A percentile compares a stretch with the other conserved stretches of the same genome.
These are phyloP conservation scores for Poecilus cupreus DNA, from an alignment of 2,888 invertebrate species.

Conservation along the genomic window DNA sequence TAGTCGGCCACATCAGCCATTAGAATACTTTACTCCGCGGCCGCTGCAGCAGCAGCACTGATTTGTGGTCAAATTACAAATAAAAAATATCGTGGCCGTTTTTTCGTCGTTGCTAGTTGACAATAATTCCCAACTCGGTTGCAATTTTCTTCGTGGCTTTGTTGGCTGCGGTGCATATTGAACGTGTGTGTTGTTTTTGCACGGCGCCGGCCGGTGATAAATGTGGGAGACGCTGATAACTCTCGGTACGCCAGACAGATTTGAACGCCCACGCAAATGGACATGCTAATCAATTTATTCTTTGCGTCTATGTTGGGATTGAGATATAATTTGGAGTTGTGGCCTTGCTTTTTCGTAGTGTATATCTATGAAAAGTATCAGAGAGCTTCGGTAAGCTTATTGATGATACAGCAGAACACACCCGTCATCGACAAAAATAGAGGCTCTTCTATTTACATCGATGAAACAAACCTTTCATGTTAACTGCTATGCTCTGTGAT, in stretches of 20 bases:
- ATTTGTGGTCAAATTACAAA: constrained; percentile 17
- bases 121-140: constrained; percentile 9
- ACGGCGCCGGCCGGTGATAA: neutral
- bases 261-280: neutral
- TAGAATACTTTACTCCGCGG: constrained; percentile 19
- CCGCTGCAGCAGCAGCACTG: neutral
- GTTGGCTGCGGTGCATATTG: constrained; percentile 28
- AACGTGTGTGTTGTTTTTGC: constrained; percentile 12
- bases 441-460: no score
- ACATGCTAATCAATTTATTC: neutral
- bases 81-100: neutral
- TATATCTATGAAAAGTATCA: no score
- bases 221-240: neutral
- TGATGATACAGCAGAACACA: no score
- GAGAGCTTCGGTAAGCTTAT: no score
- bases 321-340: no score
- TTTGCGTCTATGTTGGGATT: neutral
- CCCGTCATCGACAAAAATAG: no score
- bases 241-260: neutral
- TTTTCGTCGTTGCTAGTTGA: neutral
- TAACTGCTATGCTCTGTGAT: no score
- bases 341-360: no score
- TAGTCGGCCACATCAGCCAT: constrained; percentile 4
- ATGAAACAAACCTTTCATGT: no score
- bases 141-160: constrained; percentile 32